Conservation (phyloP, 1,140 invertebrate genomes). For the Gryon sp. region DNA sequence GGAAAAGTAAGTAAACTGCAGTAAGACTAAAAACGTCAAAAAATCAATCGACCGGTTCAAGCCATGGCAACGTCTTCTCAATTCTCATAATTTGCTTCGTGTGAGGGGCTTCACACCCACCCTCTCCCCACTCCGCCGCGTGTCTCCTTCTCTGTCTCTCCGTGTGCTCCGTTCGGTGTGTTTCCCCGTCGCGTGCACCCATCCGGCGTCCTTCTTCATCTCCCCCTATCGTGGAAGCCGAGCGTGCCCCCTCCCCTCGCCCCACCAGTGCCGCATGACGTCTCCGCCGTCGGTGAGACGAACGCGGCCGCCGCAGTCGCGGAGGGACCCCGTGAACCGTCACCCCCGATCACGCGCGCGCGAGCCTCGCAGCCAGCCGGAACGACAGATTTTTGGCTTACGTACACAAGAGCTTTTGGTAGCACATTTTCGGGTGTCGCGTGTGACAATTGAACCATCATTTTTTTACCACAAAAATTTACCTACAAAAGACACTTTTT, state of each 20-base stretch:
- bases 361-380: constrained; percentile 62
- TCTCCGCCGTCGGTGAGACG: constrained; percentile 48
- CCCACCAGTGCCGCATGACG: constrained; percentile 36
- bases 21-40: constrained; percentile 49
- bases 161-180: background rate
- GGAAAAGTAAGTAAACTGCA: constrained; percentile 1
- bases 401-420: constrained; percentile 51
- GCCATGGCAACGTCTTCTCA: constrained; percentile 59
- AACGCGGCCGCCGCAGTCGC: constrained; percentile 59
- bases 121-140: constrained; percentile 43
- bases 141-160: constrained; percentile 22
- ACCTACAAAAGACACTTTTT: background rate
- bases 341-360: constrained; percentile 69
- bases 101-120: constrained; percentile 62
- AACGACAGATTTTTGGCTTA: constrained; percentile 63
- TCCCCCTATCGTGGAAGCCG: constrained; percentile 25
- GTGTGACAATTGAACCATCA: constrained; percentile 31
- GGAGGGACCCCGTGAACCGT: constrained; percentile 66
- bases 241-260: constrained; percentile 59
- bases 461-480: background rate
- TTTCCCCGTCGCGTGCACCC: constrained; percentile 45
- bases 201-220: constrained; percentile 49
- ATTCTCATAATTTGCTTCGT: constrained; percentile 58
- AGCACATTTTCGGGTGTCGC: constrained; percentile 54
- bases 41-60: constrained; percentile 59